These are phyloP conservation scores for Clarias pachynema DNA, from an alignment of 2,797 vertebrate species.

Conservation along the genomic window DNA sequence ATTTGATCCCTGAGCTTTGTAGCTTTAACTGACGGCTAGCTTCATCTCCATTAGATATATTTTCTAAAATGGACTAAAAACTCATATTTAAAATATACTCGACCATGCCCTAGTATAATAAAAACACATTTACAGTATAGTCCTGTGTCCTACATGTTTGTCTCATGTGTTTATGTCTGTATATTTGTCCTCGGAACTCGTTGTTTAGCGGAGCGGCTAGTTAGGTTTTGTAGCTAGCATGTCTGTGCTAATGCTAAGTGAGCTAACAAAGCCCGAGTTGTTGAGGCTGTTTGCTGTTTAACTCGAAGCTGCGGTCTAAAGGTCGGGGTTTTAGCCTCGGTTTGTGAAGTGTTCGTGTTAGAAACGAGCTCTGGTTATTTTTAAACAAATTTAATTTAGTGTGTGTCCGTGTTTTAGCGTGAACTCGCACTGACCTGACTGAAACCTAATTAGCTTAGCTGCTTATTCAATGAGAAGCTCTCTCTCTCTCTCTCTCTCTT, in stretches of 20 bases:
- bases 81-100: background rate
- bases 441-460: conserved; percentile 17
- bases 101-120: no score
- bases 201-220: conserved; percentile 14
- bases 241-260: conserved; percentile 26
- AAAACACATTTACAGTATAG: background rate
- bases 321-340: background rate
- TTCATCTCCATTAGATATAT: background rate
- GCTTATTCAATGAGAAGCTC: background rate
- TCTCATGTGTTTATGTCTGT: background rate
- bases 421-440: conserved; percentile 3
- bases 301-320: background rate
- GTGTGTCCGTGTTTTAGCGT: background rate
- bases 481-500: background rate
- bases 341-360: background rate
- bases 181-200: background rate
- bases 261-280: conserved; percentile 50
- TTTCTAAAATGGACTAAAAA: no score
- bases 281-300: background rate
- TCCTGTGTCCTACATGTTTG: background rate
- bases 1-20: background rate
- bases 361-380: background rate
- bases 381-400: background rate
- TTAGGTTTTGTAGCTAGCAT: background rate
- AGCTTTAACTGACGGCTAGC: background rate